Evolutionary conservation across 1,140 invertebrate genomes (phyloP), one percentile per base, ranked within the genome.

Genomic region (Neodiprion fabricii): DNA sequence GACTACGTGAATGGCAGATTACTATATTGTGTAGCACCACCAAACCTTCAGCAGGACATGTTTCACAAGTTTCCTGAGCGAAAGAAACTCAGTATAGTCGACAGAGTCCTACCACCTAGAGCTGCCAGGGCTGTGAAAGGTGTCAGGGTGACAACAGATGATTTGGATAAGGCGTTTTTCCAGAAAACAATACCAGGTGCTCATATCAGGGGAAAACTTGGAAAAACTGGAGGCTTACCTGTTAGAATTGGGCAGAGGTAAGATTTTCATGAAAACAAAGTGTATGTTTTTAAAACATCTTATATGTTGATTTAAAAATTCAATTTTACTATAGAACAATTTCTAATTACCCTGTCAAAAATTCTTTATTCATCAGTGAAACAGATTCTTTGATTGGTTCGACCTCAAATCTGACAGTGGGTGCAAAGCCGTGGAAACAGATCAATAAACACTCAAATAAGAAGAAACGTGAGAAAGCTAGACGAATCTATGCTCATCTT

Each of bases 1-100:
- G 97, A 99, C 86, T 99, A 95, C 84, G 95, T 99, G 1, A 95
- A 94, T 84, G 98, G 98, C 5, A 93, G 93, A 80, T 86, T 99
- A 9, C 86, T 95, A 0, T 98, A 95, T 89, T 96, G 95, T 80
- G 88, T 95, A 79, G 92, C 96, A 0, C 98, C 98, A 21, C 96
- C 97, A 2, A 92, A 88, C n/a, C 79, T 90, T 47, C 77, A 89
- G n/a, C 94, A 95, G 84, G 79, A 89, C 49, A 86, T 91, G 74
- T 97, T 92, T 85, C 94, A 96, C 80, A 88, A 77, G 40, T 94
- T 91, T 83, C 89, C 90, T 1, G 81, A 85, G 53, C 81, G 82
- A 78, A 78, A 83, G 75, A 88, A 84, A 80, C 79, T 71, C 65
- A 77, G 82, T 10, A 78, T 84, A n/a, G 78, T 79, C 5, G 88